Conservation (phyloP, 2,888 invertebrate genomes). For the Yponomeuta sedellus region DNA sequence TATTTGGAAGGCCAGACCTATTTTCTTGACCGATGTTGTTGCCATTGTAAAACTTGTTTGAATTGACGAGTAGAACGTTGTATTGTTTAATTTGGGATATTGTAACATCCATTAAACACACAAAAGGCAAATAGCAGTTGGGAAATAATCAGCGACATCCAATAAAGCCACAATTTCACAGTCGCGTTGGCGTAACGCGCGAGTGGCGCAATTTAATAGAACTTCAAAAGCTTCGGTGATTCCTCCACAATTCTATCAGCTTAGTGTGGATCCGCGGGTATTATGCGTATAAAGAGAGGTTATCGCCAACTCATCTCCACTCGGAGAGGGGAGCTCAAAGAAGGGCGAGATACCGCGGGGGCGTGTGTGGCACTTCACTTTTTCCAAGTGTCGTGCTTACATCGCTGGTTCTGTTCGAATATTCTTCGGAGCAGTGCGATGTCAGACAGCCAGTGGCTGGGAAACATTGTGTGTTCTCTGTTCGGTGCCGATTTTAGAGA, state of each 20-base stretch:
- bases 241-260: conserved; percentile 75
- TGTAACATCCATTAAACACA: not conserved
- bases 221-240: conserved; percentile 74
- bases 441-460: not conserved
- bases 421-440: not conserved
- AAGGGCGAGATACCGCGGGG: not conserved
- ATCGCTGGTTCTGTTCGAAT: conserved; percentile 1
- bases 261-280: conserved; percentile 67
- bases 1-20: too few relatives aligned
- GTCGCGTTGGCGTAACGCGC: conserved; percentile 67
- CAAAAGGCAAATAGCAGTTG: not conserved
- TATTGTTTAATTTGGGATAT: too few relatives aligned
- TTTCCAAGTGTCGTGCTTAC: not conserved
- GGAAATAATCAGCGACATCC: conserved; percentile 61
- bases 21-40: too few relatives aligned
- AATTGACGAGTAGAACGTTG: too few relatives aligned
- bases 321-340: conserved; percentile 21
- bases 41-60: too few relatives aligned
- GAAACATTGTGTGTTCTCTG: too few relatives aligned
- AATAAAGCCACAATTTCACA: conserved; percentile 72
- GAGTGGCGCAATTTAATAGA: conserved; percentile 74
- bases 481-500: not conserved
- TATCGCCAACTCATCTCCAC: conserved; percentile 49
- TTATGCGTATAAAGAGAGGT: conserved; percentile 75
- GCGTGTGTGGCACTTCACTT: not conserved